phyloP scores from a whole-genome alignment of 2,113 vertebrate genomes.

The Isurus oxyrinchus region DNA sequence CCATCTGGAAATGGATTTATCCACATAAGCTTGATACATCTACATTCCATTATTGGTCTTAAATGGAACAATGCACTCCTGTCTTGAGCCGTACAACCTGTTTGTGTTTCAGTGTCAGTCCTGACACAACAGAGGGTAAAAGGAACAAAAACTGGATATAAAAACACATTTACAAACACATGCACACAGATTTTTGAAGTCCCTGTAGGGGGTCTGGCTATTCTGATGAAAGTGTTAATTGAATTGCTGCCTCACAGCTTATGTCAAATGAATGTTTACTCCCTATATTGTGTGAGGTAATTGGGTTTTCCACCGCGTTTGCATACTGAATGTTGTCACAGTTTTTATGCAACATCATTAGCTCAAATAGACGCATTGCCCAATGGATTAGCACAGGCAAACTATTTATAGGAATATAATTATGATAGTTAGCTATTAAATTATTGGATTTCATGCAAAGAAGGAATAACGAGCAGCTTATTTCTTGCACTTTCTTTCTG shows the following conservation, averaged over 20 bases:
- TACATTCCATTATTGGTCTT: not conserved
- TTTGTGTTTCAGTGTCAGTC: not conserved
- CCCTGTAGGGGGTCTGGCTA: not conserved
- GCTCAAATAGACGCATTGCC: not conserved
- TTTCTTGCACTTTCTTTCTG: not conserved
- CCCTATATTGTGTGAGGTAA: not conserved
- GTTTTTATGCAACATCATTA: not conserved
- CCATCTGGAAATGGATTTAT: not conserved
- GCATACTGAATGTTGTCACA: not conserved
- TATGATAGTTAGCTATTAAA: not conserved
- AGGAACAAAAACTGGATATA: not conserved
- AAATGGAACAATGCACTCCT: not conserved
- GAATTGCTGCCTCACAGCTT: not conserved
- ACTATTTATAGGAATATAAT: not conserved
- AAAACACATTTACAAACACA: not conserved
- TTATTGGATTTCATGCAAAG: not conserved
- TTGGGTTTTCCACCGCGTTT: not conserved
- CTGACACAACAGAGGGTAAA: too few species aligned
- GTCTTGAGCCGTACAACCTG: not conserved
- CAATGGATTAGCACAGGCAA: not conserved
- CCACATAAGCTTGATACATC: not conserved
- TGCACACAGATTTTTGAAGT: not conserved
- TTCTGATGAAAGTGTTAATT: not conserved
- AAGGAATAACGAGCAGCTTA: not conserved
- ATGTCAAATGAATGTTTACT: not conserved